These are phyloP conservation scores for Mugil cephalus DNA, from an alignment of 2,113 vertebrate genomes.

Conservation along the genomic window DNA sequence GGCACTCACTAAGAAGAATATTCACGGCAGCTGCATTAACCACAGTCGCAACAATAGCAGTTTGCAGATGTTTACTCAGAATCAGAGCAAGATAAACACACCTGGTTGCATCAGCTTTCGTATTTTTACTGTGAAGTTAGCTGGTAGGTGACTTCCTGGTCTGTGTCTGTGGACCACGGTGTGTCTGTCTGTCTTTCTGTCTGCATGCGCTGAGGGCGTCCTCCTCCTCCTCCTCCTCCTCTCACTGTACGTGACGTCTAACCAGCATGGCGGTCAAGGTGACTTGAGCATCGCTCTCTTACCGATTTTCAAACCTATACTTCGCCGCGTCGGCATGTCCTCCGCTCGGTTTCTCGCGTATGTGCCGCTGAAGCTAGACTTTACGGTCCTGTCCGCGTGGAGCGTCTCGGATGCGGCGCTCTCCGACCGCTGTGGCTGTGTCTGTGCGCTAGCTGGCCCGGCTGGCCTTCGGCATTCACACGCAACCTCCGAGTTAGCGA, in stretches of 20 bases:
- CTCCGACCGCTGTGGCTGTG: constrained; percentile 54
- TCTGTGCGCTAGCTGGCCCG: constrained; percentile 63
- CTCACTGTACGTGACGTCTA: constrained; percentile 83
- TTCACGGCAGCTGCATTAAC: no score
- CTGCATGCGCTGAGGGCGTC: constrained; percentile 72
- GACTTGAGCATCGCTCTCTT: constrained; percentile 87
- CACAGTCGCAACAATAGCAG: no score
- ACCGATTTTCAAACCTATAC: constrained; percentile 45
- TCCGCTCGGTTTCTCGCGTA: constrained; percentile 6
- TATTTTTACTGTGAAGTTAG: no score
- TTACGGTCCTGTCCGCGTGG: neutral
- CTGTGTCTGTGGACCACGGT: no score
- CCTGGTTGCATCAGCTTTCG: no score
- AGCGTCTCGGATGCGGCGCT: constrained; percentile 1
- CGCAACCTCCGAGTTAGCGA: constrained; percentile 59
- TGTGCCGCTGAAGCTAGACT: neutral
- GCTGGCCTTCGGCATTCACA: constrained; percentile 69
- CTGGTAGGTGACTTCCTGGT: neutral
- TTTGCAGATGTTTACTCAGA: no score
- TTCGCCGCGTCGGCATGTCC: constrained; percentile 32
- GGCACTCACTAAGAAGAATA: no score
- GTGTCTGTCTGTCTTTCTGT: no score
- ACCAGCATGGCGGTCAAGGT: constrained; percentile 99
- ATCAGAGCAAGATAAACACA: no score
- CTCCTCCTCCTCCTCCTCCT: constrained; percentile 42